A percentile compares a stretch with the other conserved stretches of the same genome.
Conservation (phyloP, 2,113 vertebrate genomes). For the Mirounga angustirostris region DNA sequence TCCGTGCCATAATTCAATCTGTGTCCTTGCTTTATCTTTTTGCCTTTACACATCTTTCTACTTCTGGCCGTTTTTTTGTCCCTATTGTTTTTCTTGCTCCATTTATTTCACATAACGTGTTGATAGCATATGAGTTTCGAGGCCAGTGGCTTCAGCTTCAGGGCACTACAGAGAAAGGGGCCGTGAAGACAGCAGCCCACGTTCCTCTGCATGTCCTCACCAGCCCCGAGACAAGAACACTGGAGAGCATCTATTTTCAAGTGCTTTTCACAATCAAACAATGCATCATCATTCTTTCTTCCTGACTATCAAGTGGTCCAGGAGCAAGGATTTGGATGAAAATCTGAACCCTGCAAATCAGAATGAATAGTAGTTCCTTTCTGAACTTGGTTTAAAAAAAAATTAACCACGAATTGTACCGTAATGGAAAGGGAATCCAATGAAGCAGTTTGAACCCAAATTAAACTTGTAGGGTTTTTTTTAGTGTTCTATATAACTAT, state of each 20-base stretch:
- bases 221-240: neutral
- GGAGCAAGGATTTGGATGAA: conserved; percentile 14
- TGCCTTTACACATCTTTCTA: neutral
- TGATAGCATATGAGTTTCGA: neutral
- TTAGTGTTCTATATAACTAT: neutral
- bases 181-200: neutral
- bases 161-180: neutral
- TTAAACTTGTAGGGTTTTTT: neutral
- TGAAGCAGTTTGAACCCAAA: conserved; percentile 1
- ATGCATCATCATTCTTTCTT: neutral
- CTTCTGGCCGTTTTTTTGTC: neutral
- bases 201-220: neutral
- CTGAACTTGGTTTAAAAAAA: neutral
- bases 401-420: neutral
- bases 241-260: conserved; percentile 12
- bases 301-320: neutral
- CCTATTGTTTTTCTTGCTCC: neutral
- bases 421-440: neutral
- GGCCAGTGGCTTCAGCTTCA: neutral
- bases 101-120: neutral
- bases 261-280: conserved; percentile 48
- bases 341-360: neutral
- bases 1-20: neutral
- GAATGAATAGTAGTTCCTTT: neutral
- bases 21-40: neutral